Conservation (phyloP, 2,888 invertebrate genomes). For the Apamea sordens region DNA sequence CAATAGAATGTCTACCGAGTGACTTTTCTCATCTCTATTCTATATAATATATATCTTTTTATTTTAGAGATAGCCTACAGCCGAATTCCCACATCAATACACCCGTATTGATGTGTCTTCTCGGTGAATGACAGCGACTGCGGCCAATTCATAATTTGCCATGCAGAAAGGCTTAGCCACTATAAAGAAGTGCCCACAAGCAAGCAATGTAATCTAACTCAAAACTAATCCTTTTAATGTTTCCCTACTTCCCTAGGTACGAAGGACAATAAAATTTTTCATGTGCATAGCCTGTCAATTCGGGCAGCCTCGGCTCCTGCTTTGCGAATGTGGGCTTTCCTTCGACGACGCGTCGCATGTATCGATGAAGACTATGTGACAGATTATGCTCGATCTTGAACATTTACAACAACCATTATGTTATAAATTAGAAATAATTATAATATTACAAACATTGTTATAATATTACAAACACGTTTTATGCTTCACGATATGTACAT, state of each 20-base stretch:
- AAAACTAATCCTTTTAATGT: constrained; percentile 15
- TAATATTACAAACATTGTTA: no score
- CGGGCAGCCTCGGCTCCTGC: constrained; percentile 79
- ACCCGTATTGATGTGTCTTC: no score
- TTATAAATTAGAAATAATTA: no score
- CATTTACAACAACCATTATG: background rate
- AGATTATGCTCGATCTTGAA: constrained; percentile 25
- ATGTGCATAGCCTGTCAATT: constrained; percentile 79
- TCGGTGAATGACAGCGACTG: constrained; percentile 79
- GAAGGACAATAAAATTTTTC: no score
- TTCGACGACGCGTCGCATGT: constrained; percentile 74
- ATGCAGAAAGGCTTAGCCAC: constrained; percentile 76
- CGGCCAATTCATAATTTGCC: constrained; percentile 78
- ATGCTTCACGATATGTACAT: no score
- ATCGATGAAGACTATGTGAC: constrained; percentile 64
- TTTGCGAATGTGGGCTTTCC: constrained; percentile 78
- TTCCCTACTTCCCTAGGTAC: constrained; percentile 72
- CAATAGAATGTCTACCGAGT: background rate
- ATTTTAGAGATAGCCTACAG: constrained; percentile 58
- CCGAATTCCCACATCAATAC: constrained; percentile 70
- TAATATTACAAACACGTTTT: no score
- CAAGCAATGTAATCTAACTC: background rate
- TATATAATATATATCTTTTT: background rate
- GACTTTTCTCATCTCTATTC: background rate
- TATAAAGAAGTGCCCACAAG: constrained; percentile 80